Base-by-base conservation (phyloP, 2,113 vertebrate species). In the Proteles cristata region DNA sequence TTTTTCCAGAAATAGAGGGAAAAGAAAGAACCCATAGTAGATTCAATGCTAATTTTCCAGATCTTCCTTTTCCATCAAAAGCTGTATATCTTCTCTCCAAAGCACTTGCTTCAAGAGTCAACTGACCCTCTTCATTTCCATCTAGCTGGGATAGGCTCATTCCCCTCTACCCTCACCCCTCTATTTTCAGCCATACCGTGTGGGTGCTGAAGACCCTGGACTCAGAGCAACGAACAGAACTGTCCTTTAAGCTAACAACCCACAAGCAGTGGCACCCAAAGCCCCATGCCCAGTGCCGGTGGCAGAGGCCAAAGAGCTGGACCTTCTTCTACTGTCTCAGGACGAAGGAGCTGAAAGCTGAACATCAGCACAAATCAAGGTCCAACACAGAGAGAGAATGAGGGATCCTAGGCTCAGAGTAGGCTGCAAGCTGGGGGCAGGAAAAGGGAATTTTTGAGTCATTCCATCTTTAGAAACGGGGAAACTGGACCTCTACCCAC, bases 251-350 rank as follows among this genome's bases (percentile, higher is more conserved):
- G 82, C 4, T 12, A 92, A 94, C 98, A 98, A 86, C 97, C 95
- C 94, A 74, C 96, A 92, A 94, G 71, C 90, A 71, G 96, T 95
- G 97, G 95, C 95, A 96, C 95, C 96, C 65, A 23, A 50, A 82
- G 91, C 50, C 55, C 80, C n/a, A 1, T 68, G 90, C 86, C 97
- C 76, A 28, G 81, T 8, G 26, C 95, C 11, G 39, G 92, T 16
- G 4, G 21, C 53, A 95, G 80, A 89, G 93, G 88, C 96, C 97
- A 98, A 97, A 98, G 97, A 97, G 76, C 43, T 73, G 39, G 81
- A 97, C 97, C 98, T 99, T 98, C 98, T 97, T 98, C n/a, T 0
- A 89, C 88, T 26, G 93, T 55, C 45, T 95, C 61, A 74, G 96
- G 97, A 96, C 88, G 88, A 93, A 96, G 87, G 69, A 95, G 90